Conservation (phyloP, 2,113 vertebrate genomes). For the Xenopus tropicalis region DNA sequence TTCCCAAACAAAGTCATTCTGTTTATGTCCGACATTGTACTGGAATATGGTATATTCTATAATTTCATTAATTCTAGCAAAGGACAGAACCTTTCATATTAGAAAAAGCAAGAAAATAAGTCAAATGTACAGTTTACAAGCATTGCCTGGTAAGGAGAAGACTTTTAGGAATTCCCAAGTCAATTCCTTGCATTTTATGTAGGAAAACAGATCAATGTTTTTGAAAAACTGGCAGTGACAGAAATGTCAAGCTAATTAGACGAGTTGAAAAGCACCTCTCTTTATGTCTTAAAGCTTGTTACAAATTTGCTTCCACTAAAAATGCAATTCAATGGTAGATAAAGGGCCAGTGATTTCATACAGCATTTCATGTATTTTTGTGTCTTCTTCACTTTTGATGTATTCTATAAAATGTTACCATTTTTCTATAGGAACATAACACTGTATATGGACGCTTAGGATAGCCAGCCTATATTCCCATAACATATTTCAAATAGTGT, state of each 20-base stretch:
- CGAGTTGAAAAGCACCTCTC: conserved; percentile 35
- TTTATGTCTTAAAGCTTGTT: conserved; percentile 31
- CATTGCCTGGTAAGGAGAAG: conserved; percentile 30
- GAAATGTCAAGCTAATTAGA: conserved; percentile 30
- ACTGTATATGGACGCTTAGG: conserved; percentile 8
- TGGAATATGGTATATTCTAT: conserved; percentile 9
- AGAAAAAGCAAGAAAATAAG: conserved; percentile 12
- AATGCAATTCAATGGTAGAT: conserved; percentile 17
- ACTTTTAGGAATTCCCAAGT: conserved; percentile 20
- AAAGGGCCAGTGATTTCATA: conserved; percentile 4
- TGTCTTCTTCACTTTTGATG: conserved; percentile 4
- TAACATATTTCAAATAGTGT: conserved; percentile 60
- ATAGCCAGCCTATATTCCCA: background rate
- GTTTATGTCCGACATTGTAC: conserved; percentile 3
- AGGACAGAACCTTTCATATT: background rate
- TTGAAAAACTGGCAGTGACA: conserved; percentile 37
- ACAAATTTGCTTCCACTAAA: conserved; percentile 3
- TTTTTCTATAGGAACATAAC: conserved; percentile 5
- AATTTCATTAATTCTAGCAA: conserved; percentile 16
- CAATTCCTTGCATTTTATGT: conserved; percentile 21
- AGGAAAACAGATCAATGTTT: conserved; percentile 45
- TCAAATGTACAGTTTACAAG: conserved; percentile 14
- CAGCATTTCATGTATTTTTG: conserved; percentile 7
- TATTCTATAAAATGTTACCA: background rate
- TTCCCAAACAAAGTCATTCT: background rate